These are phyloP conservation scores for Agapostemon virescens DNA, from an alignment of 2,888 invertebrate genomes.

Conservation along the genomic window DNA sequence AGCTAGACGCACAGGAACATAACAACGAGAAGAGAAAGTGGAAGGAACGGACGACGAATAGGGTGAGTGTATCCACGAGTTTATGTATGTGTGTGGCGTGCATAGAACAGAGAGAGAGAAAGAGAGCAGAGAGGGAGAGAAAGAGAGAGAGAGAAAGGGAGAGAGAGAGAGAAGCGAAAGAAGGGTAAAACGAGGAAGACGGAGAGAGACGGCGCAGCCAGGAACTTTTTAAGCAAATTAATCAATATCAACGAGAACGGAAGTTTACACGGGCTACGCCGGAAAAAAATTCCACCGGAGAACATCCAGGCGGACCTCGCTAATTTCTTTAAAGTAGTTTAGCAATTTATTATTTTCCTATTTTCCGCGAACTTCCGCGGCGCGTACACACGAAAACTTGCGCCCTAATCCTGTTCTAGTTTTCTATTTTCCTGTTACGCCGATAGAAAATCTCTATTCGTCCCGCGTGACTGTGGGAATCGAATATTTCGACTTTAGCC, in stretches of 20 bases:
- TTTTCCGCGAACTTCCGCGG: conserved; percentile 70
- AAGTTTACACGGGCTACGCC: conserved; percentile 70
- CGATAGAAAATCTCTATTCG: conserved; percentile 41
- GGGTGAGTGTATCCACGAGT: too few relatives aligned
- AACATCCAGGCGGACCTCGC: conserved; percentile 69
- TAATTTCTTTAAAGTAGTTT: conserved; percentile 79
- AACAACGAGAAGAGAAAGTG: conserved; percentile 40
- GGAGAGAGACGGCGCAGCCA: conserved; percentile 58
- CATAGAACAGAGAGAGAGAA: not conserved
- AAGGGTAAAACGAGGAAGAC: conserved; percentile 47
- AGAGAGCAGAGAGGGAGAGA: not conserved
- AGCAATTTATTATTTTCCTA: conserved; percentile 79
- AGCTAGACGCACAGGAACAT: conserved; percentile 31
- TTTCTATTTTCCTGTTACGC: conserved; percentile 50
- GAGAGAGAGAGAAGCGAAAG: too few relatives aligned
- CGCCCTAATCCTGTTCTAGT: conserved; percentile 55
- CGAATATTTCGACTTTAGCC: not conserved
- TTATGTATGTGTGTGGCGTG: too few relatives aligned
- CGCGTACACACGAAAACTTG: conserved; percentile 56
- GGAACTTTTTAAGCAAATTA: conserved; percentile 77
- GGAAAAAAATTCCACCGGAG: conserved; percentile 52
- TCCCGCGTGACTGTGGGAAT: conserved; percentile 25
- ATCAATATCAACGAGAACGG: conserved; percentile 75
- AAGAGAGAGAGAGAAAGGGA: not conserved
- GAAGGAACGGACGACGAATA: conserved; percentile 28